Evolutionary conservation across 2,888 invertebrate genomes (phyloP), one percentile per base, ranked within the genome.

Genomic region (Andrena hattorfiana): DNA sequence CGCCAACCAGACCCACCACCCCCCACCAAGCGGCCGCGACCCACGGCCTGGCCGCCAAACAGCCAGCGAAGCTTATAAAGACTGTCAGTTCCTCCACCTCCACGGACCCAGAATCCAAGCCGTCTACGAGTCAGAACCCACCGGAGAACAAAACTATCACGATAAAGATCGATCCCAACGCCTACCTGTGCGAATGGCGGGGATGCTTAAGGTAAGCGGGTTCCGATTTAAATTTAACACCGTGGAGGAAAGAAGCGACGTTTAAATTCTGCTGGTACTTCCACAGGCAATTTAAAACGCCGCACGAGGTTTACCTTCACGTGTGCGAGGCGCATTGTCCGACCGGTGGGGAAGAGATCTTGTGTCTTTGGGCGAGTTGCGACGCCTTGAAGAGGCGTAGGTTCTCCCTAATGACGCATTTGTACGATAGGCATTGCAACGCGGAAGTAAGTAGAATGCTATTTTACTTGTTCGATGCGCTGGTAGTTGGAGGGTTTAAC

Each of bases 391-490:
- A 97, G 75, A 95, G 99, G 76, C 97, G 97, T 92, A 96, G 98
- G 73, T 99, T 99, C 95, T 99, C 99, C 0, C 95, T 99, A 51
- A 98, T 99, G 96, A 99, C 99, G 79, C 99, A 99, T 94, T 95
- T 99, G 82, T 97, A 97, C 90, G 99, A 99, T 94, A 97, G 98
- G 85, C 99, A 99, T 94, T 98, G 99, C 93, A 97, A 97, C 87
- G 95, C 97, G 42, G 97, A 97, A 91, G 97, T 97, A 92, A 94
- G 94, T 48, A 30, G 3, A 28, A 10, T 10, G 16, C n/a, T n/a
- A n/a, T n/a, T n/a, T n/a, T 30, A 10, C 7, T 30, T 42, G 42
- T 16, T 42, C 42, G 42, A 42, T 16, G 42, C 42, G 16, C 13
- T 16, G 42, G 42, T 42, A 16, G 42, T 32, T n/a, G n/a, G 28